Base-by-base conservation (phyloP, 2,113 vertebrate genomes). In the Cynopterus brachyotis region DNA sequence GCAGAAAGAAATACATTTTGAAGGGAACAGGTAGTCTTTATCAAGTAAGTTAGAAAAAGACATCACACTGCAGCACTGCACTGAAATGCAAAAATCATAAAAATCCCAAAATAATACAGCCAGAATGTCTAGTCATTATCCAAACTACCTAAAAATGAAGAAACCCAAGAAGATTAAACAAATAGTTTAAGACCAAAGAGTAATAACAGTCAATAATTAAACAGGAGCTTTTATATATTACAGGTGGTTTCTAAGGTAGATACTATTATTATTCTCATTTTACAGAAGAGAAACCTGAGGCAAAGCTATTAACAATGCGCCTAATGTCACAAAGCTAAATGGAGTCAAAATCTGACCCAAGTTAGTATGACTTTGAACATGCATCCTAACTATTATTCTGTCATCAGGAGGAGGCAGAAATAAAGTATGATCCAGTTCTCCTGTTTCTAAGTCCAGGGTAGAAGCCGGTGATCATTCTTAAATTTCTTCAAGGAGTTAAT, bases 81-180 rank as follows among this genome's bases (percentile, higher is more conserved):
- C 5, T 78, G 6, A 94, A 64, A 86, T 62, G 40, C 59, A 92
- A 67, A 92, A 86, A 64, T 62, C 11, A 40, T 47, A 53, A 82
- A 47, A 72, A 84, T 53, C 20, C 26, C 57, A 15, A 90, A 79
- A 85, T 47, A 22, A 88, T 16, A 84, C 0, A 60, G 26, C 22
- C 67, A 37, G 4, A 42, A 80, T 6, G 6, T 70, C 55, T 16
- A 78, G 30, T 69, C 50, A 64, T 83, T 35, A 93, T 15, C 35
- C 7, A 59, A 94, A 80, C 26, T 73, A 82, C 53, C 24, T 95
- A 32, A 86, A 91, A 87, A 75, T 73, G 35, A 96, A 19, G 19
- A 83, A 91, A 93, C 45, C n/a, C 53, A 69, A 69, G 96, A 82
- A 64, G 37, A 85, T 70, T 80, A 80, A 92, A 89, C 28, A 78